A percentile compares a stretch with the other conserved stretches of the same genome.
These are phyloP conservation scores for Spodoptera picta DNA, from an alignment of 2,888 invertebrate genomes.

Conservation along the genomic window DNA sequence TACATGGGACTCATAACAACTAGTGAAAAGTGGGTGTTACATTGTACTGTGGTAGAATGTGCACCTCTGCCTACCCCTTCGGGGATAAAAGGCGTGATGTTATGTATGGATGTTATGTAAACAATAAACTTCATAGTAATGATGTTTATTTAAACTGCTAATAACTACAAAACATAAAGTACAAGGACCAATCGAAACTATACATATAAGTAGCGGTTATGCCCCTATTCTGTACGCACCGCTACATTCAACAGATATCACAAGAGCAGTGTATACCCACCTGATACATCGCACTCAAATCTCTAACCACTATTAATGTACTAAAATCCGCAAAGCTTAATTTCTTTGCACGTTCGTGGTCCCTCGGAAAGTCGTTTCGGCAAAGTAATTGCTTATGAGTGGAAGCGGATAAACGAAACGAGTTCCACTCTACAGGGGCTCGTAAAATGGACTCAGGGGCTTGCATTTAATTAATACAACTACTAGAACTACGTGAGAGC, in stretches of 20 bases:
- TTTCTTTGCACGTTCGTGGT: slow-evolving; percentile 81
- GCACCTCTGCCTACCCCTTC: no score
- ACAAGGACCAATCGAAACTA: no score
- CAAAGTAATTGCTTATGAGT: slow-evolving; percentile 88
- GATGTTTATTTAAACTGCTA: no score
- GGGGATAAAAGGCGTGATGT: no score
- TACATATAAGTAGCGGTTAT: no score
- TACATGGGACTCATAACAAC: no score
- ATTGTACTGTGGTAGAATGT: no score
- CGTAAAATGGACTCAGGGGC: slow-evolving; percentile 86
- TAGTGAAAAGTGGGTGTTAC: no score
- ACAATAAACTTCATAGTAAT: no score
- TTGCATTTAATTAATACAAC: slow-evolving; percentile 87
- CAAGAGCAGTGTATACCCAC: slow-evolving; percentile 32
- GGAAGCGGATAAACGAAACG: slow-evolving; percentile 86
- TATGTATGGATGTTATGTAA: no score
- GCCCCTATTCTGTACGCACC: background rate
- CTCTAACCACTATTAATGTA: slow-evolving; percentile 73
- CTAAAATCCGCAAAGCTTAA: slow-evolving; percentile 81
- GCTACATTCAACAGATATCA: slow-evolving; percentile 34
- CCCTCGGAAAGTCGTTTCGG: slow-evolving; percentile 81
- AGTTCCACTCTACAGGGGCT: slow-evolving; percentile 80
- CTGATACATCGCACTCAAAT: slow-evolving; percentile 67
- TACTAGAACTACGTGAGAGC: slow-evolving; percentile 81
- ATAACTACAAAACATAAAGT: no score